phyloP scores from a whole-genome alignment of 64 coral and sea anemone species.

The Acropora yongei region DNA sequence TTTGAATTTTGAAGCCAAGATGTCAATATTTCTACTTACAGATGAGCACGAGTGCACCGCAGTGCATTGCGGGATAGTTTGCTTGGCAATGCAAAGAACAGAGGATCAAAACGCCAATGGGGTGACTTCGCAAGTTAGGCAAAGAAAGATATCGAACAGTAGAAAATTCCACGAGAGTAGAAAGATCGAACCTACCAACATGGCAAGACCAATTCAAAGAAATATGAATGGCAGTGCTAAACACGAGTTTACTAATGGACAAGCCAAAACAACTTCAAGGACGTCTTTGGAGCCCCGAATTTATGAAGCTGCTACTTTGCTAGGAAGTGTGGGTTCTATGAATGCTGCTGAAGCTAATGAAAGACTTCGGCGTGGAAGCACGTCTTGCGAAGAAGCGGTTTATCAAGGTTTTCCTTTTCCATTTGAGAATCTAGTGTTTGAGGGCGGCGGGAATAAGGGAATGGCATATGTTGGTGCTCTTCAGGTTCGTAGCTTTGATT shows the following conservation, averaged over 20 bases:
- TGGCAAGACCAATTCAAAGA: conserved; percentile 7
- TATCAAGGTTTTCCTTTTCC: conserved; percentile 74
- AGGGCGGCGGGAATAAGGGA: conserved; percentile 97
- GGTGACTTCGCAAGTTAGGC: not conserved
- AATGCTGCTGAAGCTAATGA: conserved; percentile 80
- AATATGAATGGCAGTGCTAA: conserved; percentile 40
- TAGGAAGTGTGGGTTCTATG: conserved; percentile 87
- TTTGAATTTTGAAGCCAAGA: not conserved
- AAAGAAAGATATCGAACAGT: not conserved
- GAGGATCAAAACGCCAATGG: conserved; percentile 28
- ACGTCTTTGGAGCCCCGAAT: conserved; percentile 70
- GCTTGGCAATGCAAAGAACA: conserved; percentile 18
- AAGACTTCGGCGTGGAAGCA: conserved; percentile 43
- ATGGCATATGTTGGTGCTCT: conserved; percentile 98
- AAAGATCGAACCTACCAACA: conserved; percentile 34
- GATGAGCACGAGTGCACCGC: conserved; percentile 6
- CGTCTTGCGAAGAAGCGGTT: conserved; percentile 58
- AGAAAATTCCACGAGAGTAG: conserved; percentile 34
- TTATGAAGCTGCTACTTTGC: conserved; percentile 70
- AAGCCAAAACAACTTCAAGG: not conserved
- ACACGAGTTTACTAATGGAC: conserved; percentile 9
- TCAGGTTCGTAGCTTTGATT: conserved; percentile 68
- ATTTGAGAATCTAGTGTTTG: conserved; percentile 97
- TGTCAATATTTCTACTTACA: conserved; percentile 5
- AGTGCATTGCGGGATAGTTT: conserved; percentile 44